Percentiles rank a stretch among this genome's conserved stretches.
phyloP scores from a whole-genome alignment of 2,113 vertebrate species.

The Trematomus loennbergii region DNA sequence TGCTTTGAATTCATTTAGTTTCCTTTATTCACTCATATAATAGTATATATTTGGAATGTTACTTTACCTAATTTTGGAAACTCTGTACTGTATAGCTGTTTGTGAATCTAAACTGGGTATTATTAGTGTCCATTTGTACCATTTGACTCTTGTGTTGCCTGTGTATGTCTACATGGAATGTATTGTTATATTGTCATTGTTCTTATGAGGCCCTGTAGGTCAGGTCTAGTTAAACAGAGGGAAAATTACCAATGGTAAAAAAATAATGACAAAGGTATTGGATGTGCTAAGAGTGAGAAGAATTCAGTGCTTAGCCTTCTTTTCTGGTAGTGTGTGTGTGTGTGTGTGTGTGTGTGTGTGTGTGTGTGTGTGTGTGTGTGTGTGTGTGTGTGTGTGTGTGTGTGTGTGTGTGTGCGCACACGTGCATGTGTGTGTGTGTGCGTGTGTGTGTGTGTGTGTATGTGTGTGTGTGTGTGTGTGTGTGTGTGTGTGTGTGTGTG shows the following conservation, averaged over 20 bases:
- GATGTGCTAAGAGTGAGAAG: background rate
- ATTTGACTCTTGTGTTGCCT: background rate
- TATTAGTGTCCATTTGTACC: background rate
- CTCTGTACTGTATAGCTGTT: background rate
- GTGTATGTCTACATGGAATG: background rate
- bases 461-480: too few species aligned
- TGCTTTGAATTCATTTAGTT: background rate
- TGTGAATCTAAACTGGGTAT: slow-evolving; percentile 1
- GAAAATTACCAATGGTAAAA: background rate
- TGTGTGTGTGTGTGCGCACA: slow-evolving; percentile 7
- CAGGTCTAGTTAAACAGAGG: background rate
- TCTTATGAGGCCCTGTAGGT: background rate
- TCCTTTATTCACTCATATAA: background rate
- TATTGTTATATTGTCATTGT: background rate
- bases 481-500: background rate
- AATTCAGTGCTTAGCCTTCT: slow-evolving; percentile 18
- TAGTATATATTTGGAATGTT: too few species aligned
- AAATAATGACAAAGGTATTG: slow-evolving; percentile 1
- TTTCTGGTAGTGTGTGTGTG: background rate
- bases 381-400: slow-evolving; percentile 24
- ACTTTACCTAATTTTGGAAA: background rate
- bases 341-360: slow-evolving; percentile 20
- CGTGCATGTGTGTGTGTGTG: too few species aligned
- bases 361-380: slow-evolving; percentile 1
- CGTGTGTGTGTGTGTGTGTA: too few species aligned